Conservation (phyloP, 2,113 vertebrate species). For the Poecile atricapillus region DNA sequence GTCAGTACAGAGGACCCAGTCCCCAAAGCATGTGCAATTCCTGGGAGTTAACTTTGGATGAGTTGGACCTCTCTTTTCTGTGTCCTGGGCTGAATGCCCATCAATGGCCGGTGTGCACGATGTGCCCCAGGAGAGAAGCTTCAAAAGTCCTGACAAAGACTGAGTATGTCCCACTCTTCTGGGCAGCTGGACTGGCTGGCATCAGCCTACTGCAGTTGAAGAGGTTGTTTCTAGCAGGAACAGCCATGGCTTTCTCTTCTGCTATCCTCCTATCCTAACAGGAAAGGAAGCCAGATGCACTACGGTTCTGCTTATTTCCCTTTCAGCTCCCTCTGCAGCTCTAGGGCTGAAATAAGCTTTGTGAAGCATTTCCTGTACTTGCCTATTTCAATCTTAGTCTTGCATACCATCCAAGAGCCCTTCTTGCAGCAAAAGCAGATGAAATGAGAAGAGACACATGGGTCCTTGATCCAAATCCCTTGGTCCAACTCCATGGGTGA, state of each 20-base stretch:
- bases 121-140: fast-evolving
- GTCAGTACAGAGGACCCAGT: background rate
- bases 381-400: background rate
- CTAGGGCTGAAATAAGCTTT: background rate
- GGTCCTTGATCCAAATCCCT: background rate
- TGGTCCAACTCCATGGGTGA: background rate
- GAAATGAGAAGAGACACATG: background rate
- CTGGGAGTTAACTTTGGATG: background rate
- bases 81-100: background rate
- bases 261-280: background rate
- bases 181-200: background rate
- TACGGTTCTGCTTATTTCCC: background rate
- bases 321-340: background rate
- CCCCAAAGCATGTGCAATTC: background rate
- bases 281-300: fast-evolving
- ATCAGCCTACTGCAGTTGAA: background rate
- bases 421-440: background rate
- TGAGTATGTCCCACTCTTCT: background rate
- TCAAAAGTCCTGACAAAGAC: background rate
- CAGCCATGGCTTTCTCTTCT: background rate
- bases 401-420: background rate
- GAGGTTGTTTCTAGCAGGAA: background rate
- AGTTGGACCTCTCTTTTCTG: background rate
- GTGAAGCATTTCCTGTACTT: background rate
- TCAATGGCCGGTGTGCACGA: background rate